Evolutionary conservation across 2,797 vertebrate species (phyloP), one percentile per base, ranked within the genome.

Genomic region (Poecile montanus): DNA sequence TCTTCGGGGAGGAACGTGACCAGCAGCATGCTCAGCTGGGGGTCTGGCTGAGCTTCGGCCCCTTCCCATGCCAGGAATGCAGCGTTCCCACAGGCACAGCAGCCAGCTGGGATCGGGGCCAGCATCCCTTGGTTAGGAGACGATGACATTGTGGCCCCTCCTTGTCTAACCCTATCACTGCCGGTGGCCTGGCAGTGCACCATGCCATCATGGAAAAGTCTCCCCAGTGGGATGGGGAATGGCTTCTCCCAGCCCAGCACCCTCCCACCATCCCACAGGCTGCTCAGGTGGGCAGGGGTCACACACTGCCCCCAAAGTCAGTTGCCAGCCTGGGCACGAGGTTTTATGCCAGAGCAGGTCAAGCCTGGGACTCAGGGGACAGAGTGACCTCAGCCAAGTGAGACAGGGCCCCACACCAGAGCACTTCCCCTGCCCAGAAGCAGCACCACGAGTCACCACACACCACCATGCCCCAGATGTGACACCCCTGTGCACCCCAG

Each of bases 1-100:
- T 62, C 71, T 51, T 44, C 0, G 0, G 42, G 63, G 40, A 88
- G 66, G 89, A 93, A 94, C 56, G 90, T 12, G 34, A 75, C 76
- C 68, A 5, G 3, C 22, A 5, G 45, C 0, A 0, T 0, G 5
- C 91, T 70, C 19, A 0, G 67, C 50, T 4, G 7, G 89, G 48
- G 51, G 32, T 44, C 44, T 58, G 76, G 85, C 90, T 85, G 71
- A 93, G 77, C 47, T 45, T 36, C 0, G 0, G 68, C 68, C 73
- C 51, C 88, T 30, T 71, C 73, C 88, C 0, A 26, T 21, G 71
- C 71, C 0, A 1, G 89, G 95, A 97, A 95, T 0, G 2, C n/a
- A 9, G 75, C 1, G 1, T 93, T 95, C 93, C 88, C 95, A 96
- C 22, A 12, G 84, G 62, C 2, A 0, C 51, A 17, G 71, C 74